Evolutionary conservation across 2,888 invertebrate genomes (phyloP), one percentile per base, ranked within the genome.

Genomic region (Tipula vernalis): DNA sequence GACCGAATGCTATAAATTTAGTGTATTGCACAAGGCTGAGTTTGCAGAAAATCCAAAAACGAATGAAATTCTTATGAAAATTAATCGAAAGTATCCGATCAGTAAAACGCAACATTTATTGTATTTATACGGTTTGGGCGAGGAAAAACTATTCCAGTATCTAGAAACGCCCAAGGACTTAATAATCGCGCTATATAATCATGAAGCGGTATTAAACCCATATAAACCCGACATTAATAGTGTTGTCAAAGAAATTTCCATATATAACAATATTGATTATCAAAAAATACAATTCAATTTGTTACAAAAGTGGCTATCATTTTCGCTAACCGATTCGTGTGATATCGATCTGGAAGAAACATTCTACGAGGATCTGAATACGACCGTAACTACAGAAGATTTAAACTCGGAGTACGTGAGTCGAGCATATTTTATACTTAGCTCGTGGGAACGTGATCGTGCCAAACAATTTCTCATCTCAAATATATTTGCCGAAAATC

Each of bases 81-180:
- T 91, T 3, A 91, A 90, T 88, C 89, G 91, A 28, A 91, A 90
- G 88, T 92, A 91, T 89, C 91, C 92, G 42, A 90, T 91, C 18
- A 89, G 90, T 6, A 91, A 91, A 88, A 91, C 91, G 0, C 91
- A 91, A 86, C 91, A 91, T 88, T 88, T 91, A 87, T 88, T 92
- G 0, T 89, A 91, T 87, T 88, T 91, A 2, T 91, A 91, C 86
- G 90, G 90, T 0, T 88, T 92, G 15, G 88, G 89, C 2, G 91
- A 91, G 87, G 92, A 92, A 51, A 90, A 90, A 87, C 87, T 91
- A 0, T 87, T 91, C 87, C 89, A 90, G 12, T 88, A 91, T 85
- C 89, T 91, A 5, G 91, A 91, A 86, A 89, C 90, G 88, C 92
- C 92, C 6, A 87, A 89, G 4, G 90, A 91, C 85, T 89, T 92